Evolutionary conservation across 2,888 invertebrate species (phyloP), one percentile per base, ranked within the genome.

Genomic region (Caenorhabditis afra): DNA sequence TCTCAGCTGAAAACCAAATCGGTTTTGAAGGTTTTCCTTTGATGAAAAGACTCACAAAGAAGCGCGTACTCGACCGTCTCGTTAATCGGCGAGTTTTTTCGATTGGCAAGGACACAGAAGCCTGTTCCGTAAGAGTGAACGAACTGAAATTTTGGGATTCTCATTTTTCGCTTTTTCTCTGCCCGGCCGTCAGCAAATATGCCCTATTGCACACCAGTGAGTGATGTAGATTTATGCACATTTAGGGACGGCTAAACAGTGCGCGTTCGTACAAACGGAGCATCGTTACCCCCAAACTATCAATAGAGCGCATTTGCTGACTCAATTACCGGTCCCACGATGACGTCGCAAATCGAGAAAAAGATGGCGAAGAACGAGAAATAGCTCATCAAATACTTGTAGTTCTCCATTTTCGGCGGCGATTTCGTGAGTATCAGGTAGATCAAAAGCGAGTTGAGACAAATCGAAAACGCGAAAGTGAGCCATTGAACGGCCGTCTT

Each of bases 401-500:
- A 76, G 22, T 76, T 76, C 11, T 61, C 75, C 75, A 76, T 68
- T 55, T 76, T 76, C 50, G 49, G 47, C 8, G 75, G 75, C 0
- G 75, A 76, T 50, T 76, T 62, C 5, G 62, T 76, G 3, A 76
- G n/a, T 14, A 76, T 76, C 39, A 76, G 23, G 20, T 62, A 62
- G 44, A 76, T 22, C 20, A 76, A 44, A 12, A 67, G 47, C 4
- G 67, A 50, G 45, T 76, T 76, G 20, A 76, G 18, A 11, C 16
- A 37, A 11, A 76, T 23, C 14, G 75, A 76, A 20, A 57, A 44
- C 5, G 47, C 5, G n/a, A 68, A 55, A 0, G 75, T 67, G 7
- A 47, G 20, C 44, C 53, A 50, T 68, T 76, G 75, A 18, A 76
- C 16, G 1, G 18, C 14, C 18, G 50, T 57, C 23, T 76, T 76